phyloP scores from a whole-genome alignment of 2,113 vertebrate genomes.

The Smithornis capensis region DNA sequence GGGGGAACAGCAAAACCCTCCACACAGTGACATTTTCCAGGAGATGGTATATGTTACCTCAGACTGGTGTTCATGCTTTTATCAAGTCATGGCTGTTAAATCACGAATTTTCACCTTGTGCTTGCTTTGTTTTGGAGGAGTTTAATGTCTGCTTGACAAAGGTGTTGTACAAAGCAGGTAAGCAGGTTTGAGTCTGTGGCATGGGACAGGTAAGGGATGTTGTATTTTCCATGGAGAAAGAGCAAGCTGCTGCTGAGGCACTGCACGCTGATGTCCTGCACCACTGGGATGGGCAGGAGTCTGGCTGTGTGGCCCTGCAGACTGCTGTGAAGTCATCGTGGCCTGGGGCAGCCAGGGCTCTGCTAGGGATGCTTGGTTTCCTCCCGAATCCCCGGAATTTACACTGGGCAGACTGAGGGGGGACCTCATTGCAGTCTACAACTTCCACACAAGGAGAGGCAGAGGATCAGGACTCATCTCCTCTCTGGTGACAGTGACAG shows the following conservation, averaged over 20 bases:
- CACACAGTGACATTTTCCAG: neutral
- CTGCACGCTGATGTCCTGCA: neutral
- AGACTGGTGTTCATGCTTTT: neutral
- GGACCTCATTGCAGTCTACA: neutral
- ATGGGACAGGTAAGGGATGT: accelerated
- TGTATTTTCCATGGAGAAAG: neutral
- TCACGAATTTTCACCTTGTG: neutral
- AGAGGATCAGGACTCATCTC: neutral
- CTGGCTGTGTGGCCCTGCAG: neutral
- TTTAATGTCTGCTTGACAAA: neutral
- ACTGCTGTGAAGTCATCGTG: neutral
- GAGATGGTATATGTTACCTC: neutral
- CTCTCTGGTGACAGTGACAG: neutral
- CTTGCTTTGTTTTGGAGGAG: neutral
- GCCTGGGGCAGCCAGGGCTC: no score
- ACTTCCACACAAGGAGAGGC: no score
- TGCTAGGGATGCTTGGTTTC: neutral
- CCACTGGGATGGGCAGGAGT: accelerated
- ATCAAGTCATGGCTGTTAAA: neutral
- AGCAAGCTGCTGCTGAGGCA: neutral
- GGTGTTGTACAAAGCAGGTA: neutral
- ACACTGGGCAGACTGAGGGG: neutral
- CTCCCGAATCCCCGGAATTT: no score
- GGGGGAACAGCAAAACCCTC: neutral
- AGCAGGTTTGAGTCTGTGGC: neutral